A percentile compares a stretch with the other conserved stretches of the same genome.
phyloP scores from a whole-genome alignment of 2,888 invertebrate species.

The Strigamia transsilvanica region DNA sequence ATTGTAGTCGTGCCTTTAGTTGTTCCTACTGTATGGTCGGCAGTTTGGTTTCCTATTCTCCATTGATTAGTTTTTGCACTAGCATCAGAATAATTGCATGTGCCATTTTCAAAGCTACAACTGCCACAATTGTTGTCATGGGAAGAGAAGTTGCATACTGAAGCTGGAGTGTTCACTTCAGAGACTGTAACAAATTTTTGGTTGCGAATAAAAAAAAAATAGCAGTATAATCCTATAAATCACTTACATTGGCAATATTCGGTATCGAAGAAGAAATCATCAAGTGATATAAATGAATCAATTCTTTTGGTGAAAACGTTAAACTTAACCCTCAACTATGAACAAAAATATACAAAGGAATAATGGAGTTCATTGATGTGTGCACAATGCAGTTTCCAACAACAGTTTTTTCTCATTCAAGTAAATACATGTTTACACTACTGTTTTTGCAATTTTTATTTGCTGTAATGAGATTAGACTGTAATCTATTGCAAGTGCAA shows the following conservation, averaged over 20 bases:
- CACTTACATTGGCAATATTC: background rate
- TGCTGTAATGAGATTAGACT: too few relatives aligned
- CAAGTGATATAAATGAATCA: background rate
- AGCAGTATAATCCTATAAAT: background rate
- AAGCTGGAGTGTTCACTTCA: background rate
- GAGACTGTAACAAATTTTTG: background rate
- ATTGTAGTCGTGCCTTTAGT: background rate
- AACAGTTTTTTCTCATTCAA: too few relatives aligned
- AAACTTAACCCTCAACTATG: background rate
- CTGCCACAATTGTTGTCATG: background rate
- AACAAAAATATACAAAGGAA: background rate
- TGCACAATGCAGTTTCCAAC: too few relatives aligned
- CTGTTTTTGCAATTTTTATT: too few relatives aligned
- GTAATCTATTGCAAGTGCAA: too few relatives aligned
- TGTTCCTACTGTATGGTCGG: background rate
- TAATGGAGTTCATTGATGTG: too few relatives aligned
- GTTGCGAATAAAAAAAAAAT: background rate
- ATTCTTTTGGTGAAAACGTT: background rate
- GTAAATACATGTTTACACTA: too few relatives aligned
- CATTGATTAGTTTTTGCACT: background rate
- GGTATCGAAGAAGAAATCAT: constrained; percentile 3
- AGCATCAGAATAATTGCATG: background rate
- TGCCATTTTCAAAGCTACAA: constrained; percentile 25
- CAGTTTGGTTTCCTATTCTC: background rate
- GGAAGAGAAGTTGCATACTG: background rate